Evolutionary conservation across 2,113 vertebrate genomes (phyloP).

Genomic region (Catharus bicknelli): DNA sequence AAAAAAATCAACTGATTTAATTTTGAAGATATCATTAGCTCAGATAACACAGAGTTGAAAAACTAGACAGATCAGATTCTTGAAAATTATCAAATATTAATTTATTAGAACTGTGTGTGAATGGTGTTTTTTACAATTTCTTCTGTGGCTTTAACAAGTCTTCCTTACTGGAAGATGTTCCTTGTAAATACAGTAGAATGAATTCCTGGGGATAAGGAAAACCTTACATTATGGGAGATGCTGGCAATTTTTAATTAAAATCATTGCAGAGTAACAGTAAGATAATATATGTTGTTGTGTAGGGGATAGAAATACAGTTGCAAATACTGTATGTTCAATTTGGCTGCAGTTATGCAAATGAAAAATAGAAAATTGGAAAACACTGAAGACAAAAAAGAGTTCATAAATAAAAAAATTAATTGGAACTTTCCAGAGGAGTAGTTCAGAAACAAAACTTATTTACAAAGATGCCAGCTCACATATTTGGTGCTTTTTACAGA

Average conservation of each 20-base stretch:
- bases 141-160: not conserved
- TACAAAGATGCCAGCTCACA: not conserved
- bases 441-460: not conserved
- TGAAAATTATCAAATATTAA: not conserved
- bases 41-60: not conserved
- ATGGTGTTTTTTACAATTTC: not conserved
- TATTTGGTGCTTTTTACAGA: conserved; percentile 13
- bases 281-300: not conserved
- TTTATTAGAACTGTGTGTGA: not conserved
- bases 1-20: not conserved
- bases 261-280: not conserved
- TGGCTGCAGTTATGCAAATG: not conserved
- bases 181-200: not conserved
- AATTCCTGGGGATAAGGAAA: not conserved
- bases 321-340: not conserved
- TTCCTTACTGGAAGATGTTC: not conserved
- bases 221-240: not conserved
- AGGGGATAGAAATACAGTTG: not conserved
- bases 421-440: not conserved
- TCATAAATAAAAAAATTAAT: not conserved
- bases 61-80: not conserved
- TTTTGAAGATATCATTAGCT: not conserved
- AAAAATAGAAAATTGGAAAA: not conserved
- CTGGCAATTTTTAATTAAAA: not conserved
- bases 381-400: not conserved